Conservation (phyloP, 2,113 vertebrate species). For the Osmerus eperlanus region DNA sequence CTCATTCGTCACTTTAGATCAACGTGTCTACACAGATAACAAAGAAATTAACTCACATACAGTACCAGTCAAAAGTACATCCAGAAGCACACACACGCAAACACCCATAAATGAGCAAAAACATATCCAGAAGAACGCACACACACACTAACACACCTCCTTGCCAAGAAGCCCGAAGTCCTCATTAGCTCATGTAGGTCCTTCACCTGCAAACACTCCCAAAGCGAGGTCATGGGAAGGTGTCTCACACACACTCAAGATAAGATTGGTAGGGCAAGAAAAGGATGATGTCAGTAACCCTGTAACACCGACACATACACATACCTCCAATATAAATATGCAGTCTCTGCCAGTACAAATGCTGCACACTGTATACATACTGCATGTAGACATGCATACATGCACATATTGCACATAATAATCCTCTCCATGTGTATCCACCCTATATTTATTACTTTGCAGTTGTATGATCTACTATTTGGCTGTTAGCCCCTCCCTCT, state of each 20-base stretch:
- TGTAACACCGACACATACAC: not conserved
- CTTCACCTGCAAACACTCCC: not conserved
- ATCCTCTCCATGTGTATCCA: not conserved
- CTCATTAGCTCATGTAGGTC: not conserved
- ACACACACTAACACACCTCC: not conserved
- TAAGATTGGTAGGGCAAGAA: not conserved
- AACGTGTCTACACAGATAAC: no score
- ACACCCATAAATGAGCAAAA: conserved; percentile 2
- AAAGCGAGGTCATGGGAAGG: not conserved
- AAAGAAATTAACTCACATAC: no score
- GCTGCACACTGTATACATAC: no score
- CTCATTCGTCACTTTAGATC: no score
- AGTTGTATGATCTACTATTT: no score
- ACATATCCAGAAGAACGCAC: not conserved
- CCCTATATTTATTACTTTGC: not conserved
- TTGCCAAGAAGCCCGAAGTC: not conserved
- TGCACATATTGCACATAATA: not conserved
- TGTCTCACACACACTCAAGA: conserved; percentile 10
- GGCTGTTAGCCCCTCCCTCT: no score
- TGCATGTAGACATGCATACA: not conserved
- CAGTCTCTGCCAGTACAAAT: not conserved
- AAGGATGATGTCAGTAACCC: no score
- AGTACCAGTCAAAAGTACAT: no score
- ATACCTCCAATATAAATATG: not conserved
- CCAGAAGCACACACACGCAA: not conserved